Evolutionary conservation across 2,797 vertebrate genomes (phyloP), one percentile per base, ranked within the genome.

Genomic region (Microctenopoma lineatum): DNA sequence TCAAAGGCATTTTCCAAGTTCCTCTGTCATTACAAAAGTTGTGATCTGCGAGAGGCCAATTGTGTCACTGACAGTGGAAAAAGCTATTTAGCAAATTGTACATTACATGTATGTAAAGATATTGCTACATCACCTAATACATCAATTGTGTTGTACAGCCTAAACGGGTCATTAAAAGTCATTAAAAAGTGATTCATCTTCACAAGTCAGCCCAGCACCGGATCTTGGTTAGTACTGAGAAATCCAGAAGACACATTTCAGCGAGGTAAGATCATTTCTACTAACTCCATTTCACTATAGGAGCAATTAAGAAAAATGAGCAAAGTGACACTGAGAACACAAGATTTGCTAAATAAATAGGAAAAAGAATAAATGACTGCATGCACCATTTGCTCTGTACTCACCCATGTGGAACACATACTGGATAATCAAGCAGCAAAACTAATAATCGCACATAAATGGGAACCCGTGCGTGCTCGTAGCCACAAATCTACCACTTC

Each of bases 1-100:
- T 77, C 61, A 70, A 85, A 83, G 74, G 53, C 52, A 59, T 72
- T 77, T 79, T 76, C 47, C 8, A 66, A 67, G 69, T 83, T 76
- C 59, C 54, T 71, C 29, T 38, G 48, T 77, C 76, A 61, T 80
- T 70, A 72, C 39, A 66, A 59, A 75, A 32, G 61, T 67, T 65
- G 25, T 54, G 59, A 84, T 80, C 73, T 32, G 13, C 16, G 2
- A 16, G 5, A 66, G 48, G 75, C 66, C 34, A 78, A 69, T 66
- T 51, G 44, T 46, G 16, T 69, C 62, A 73, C 0, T 47, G 73
- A 83, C 21, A 29, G 53, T 41, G 39, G 53, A 32, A 69, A 80
- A 70, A 39, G 36, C 55, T 75, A 39, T 71, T 77, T 29, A 74
- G 48, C 18, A 60, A 55, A 58, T 59, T 74, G 53, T 25, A 48